A percentile compares a stretch with the other conserved stretches of the same genome.
phyloP scores from a whole-genome alignment of 2,797 vertebrate species.

The Myripristis jacobus region DNA sequence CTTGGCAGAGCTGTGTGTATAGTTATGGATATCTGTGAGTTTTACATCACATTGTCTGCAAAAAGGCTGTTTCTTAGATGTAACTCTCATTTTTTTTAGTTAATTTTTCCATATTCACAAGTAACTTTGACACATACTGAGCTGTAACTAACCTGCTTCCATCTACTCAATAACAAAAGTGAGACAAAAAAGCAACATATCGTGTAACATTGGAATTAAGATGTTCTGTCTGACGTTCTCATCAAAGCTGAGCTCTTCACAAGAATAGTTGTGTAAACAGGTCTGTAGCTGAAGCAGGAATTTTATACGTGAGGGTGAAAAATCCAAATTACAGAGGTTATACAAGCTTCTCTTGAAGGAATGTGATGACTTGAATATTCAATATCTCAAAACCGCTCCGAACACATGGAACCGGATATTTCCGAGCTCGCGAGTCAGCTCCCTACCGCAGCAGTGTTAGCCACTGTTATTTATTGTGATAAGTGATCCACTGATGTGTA shows the following conservation, averaged over 20 bases:
- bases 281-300: constrained; percentile 6
- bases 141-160: constrained; percentile 25
- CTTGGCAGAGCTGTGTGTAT: neutral
- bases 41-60: neutral
- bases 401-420: constrained; percentile 23
- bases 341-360: constrained; percentile 10
- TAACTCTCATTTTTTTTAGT: constrained; percentile 15
- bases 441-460: constrained; percentile 44
- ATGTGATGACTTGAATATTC: constrained; percentile 43
- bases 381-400: constrained; percentile 25
- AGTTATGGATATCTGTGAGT: neutral
- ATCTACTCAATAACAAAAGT: constrained; percentile 24
- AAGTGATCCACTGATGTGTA: constrained; percentile 48
- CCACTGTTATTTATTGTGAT: constrained; percentile 79
- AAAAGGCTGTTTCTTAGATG: neutral
- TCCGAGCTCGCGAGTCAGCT: constrained; percentile 24
- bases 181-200: constrained; percentile 12
- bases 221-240: constrained; percentile 4
- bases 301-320: neutral
- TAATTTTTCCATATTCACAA: neutral
- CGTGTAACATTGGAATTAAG: constrained; percentile 11
- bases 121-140: neutral
- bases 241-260: neutral
- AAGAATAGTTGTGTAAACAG: neutral
- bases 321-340: neutral